phyloP scores from a whole-genome alignment of 2,888 invertebrate genomes.

The Eubasilissa splendida region DNA sequence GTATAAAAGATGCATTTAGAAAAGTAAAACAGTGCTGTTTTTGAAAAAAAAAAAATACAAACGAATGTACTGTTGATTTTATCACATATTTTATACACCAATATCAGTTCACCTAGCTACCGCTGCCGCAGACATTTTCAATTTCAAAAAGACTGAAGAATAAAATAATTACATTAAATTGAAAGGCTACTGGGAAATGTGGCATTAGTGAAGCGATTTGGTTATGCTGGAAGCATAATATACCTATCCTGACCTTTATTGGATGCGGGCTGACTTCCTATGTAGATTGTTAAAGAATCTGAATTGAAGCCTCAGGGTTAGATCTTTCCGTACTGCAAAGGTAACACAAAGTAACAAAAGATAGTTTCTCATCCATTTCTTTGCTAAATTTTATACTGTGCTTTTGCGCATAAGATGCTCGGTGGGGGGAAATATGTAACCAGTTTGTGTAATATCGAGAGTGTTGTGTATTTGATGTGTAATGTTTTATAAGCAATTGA shows the following conservation, averaged over 20 bases:
- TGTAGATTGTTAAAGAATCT: conserved; percentile 95
- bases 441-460: neutral
- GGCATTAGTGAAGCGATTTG: conserved; percentile 55
- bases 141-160: neutral
- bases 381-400: conserved; percentile 22
- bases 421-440: conserved; percentile 5
- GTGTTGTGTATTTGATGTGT: conserved; percentile 9
- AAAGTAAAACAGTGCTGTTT: no score
- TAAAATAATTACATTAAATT: conserved; percentile 51
- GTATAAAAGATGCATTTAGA: no score
- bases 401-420: neutral
- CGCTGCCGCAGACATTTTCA: no score
- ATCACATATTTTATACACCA: no score
- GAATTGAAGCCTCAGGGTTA: conserved; percentile 95
- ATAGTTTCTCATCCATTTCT: conserved; percentile 42
- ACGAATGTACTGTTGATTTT: no score
- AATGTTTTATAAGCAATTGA: conserved; percentile 5
- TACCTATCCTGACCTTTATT: conserved; percentile 73
- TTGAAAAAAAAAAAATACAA: no score
- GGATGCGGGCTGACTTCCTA: conserved; percentile 90
- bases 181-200: conserved; percentile 54
- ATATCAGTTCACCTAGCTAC: no score
- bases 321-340: conserved; percentile 95
- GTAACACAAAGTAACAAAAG: conserved; percentile 66
- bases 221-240: conserved; percentile 54